Percentiles rank a stretch among this genome's conserved stretches.
phyloP scores from a whole-genome alignment of 2,888 invertebrate genomes.

The Chamaedrilus cognettii region DNA sequence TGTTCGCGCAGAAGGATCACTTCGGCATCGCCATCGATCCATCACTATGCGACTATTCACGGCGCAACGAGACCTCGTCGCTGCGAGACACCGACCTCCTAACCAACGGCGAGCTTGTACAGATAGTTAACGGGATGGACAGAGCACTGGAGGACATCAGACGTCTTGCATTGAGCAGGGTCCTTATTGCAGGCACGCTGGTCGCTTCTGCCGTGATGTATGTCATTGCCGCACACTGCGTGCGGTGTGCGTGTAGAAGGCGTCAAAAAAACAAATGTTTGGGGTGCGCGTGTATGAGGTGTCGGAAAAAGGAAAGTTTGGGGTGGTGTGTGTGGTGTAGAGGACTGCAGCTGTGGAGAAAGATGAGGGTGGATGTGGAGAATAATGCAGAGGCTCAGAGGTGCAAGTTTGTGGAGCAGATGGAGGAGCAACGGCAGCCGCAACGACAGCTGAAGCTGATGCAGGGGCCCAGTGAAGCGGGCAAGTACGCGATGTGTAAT shows the following conservation, averaged over 20 bases:
- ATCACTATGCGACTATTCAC: constrained; percentile 34
- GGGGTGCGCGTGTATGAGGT: constrained; percentile 22
- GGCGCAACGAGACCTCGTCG: constrained; percentile 39
- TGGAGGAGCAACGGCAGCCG: neutral
- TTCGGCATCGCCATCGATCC: constrained; percentile 33
- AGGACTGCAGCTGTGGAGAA: neutral
- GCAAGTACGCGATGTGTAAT: constrained; percentile 26
- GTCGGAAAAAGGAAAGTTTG: neutral
- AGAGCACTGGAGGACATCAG: constrained; percentile 22
- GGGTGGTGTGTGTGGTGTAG: neutral
- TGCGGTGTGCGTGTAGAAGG: constrained; percentile 33
- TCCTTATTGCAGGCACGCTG: constrained; percentile 13
- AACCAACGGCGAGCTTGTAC: constrained; percentile 27
- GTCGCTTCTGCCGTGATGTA: constrained; percentile 27
- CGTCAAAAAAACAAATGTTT: too few species aligned
- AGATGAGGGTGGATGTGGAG: too few species aligned
- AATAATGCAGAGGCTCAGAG: too few species aligned
- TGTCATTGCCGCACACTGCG: constrained; percentile 23
- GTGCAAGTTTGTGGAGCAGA: neutral
- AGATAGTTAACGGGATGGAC: constrained; percentile 22
- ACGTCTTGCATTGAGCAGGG: constrained; percentile 1
- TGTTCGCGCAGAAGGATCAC: constrained; percentile 34
- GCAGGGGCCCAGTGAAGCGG: too few species aligned
- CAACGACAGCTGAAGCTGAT: neutral
- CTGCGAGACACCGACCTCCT: constrained; percentile 34